Evolutionary conservation across 2,113 vertebrate genomes (phyloP).

Genomic region (rat (Rattus norvegicus)): DNA sequence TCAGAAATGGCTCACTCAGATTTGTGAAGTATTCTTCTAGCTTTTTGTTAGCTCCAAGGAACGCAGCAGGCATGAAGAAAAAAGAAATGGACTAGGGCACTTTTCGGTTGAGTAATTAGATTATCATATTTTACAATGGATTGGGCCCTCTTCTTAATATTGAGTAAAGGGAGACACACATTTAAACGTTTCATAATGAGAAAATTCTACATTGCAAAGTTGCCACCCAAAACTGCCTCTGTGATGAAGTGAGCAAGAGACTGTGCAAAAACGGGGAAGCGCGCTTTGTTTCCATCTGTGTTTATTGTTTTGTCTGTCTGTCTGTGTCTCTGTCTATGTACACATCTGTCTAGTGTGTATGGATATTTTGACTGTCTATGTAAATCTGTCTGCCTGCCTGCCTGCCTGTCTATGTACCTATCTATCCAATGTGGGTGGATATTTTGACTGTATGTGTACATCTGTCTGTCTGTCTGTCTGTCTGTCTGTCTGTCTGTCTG

Average conservation of each 20-base stretch:
- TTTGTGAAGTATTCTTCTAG: background rate
- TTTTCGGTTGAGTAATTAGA: background rate
- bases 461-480: no score
- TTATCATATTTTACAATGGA: constrained; percentile 7
- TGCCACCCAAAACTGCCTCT: background rate
- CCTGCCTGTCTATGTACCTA: no score
- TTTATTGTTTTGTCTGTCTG: background rate
- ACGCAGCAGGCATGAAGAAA: background rate
- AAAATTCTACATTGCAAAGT: background rate
- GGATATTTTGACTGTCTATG: no score
- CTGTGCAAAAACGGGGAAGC: background rate
- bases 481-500: no score
- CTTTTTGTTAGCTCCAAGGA: background rate
- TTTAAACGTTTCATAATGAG: constrained; percentile 3
- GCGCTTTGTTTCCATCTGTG: background rate
- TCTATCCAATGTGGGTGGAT: no score
- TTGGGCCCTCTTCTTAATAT: background rate
- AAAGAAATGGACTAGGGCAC: background rate
- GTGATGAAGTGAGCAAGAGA: background rate
- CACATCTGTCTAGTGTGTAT: no score
- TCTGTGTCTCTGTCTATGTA: no score
- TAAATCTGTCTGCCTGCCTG: no score
- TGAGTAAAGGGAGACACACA: background rate
- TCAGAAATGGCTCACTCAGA: background rate
- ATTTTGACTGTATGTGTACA: no score